Conservation (phyloP, 2,113 vertebrate species). For the Ailuropoda melanoleuca region DNA sequence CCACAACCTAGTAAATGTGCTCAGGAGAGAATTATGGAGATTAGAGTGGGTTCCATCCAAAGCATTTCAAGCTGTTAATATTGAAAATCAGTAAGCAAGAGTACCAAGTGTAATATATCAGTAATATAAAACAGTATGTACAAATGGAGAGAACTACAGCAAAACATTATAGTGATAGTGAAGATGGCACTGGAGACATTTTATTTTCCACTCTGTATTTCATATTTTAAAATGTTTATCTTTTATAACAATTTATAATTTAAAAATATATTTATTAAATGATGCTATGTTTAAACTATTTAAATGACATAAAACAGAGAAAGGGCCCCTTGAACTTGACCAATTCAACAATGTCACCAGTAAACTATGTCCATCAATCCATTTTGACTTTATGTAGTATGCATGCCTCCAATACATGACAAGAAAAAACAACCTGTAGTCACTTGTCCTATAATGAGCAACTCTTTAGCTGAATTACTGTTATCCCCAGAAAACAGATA, state of each 20-base stretch:
- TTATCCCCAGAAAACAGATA: neutral
- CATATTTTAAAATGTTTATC: neutral
- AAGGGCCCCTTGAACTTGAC: neutral
- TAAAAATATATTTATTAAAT: neutral
- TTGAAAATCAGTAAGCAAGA: neutral
- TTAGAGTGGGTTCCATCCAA: neutral
- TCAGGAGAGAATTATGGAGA: neutral
- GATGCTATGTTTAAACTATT: neutral
- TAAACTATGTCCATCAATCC: neutral
- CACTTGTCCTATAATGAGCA: neutral
- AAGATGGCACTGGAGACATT: neutral
- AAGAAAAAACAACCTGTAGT: neutral
- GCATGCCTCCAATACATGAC: neutral
- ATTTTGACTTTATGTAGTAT: neutral
- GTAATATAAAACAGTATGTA: neutral
- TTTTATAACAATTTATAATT: neutral
- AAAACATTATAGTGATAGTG: neutral
- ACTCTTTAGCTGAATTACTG: neutral
- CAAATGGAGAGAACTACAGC: neutral
- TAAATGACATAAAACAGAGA: neutral
- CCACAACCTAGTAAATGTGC: neutral
- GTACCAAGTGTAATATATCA: neutral
- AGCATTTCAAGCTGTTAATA: neutral
- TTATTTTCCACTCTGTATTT: neutral
- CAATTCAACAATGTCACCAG: neutral